Base-by-base conservation (phyloP, 2,888 invertebrate species). In the Stenurella melanura region DNA sequence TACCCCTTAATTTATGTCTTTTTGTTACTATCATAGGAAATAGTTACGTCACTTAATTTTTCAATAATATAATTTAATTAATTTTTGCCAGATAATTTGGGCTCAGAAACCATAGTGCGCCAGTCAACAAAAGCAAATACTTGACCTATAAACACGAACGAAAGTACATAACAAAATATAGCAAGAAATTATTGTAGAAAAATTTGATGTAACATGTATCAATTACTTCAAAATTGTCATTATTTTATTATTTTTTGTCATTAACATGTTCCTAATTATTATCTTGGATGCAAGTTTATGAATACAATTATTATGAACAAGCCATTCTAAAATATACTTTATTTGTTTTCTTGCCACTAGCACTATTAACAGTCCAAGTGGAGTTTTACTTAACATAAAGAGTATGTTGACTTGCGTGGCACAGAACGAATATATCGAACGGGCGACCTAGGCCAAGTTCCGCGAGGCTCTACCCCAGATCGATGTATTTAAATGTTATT, bases 401-500 rank as follows among this genome's bases (percentile, higher is more conserved):
- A 68, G 74, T 74, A 61, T 70, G 18, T 69, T 71, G 75, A 54
- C 71, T 75, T 64, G 70, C 38, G 56, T 56, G 30, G 34, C 26
- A 34, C 34, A 58, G 64, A 74, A 42, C 66, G 38, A 64, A 74
- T 70, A 75, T 78, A 80, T 78, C 78, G 78, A 78, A 60, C 79
- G 66, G 66, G 64, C 80, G 84, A 83, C 84, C 84, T 84, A 84
- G 83, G 84, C 83, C 83, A 84, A 84, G 83, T 83, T 82, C 76
- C 80, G 81, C 80, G 77, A 79, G 78, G 79, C 78, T 78, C 68
- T 75, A 67, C 71, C 77, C 80, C 81, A 80, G 84, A 84, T 84
- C 84, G 83, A 84, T 84, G 82, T 83, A 84, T 84, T 84, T 84
- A 84, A 84, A 84, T 84, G 82, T 77, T 83, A 84, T 84, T 84